Evolutionary conservation across 2,113 vertebrate species (phyloP).

Genomic region (Lathamus discolor): DNA sequence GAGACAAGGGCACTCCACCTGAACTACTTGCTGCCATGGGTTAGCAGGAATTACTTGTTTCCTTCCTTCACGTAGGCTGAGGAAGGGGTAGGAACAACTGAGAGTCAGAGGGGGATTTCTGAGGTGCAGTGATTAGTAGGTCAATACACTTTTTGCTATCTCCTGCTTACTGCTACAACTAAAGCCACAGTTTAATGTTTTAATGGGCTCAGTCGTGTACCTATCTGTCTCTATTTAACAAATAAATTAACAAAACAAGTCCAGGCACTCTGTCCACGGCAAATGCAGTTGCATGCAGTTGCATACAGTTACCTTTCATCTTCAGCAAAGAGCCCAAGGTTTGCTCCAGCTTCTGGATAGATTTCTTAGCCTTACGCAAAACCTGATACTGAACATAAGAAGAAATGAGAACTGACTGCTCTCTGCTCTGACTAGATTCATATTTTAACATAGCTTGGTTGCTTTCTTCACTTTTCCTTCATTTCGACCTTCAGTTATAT

Average conservation of each 20-base stretch:
- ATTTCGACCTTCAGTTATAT: neutral
- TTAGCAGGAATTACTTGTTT: neutral
- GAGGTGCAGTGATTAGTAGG: neutral
- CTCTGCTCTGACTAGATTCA: neutral
- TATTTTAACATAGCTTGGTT: neutral
- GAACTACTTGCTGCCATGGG: neutral
- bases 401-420: conserved; percentile 28
- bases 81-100: neutral
- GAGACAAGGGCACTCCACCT: neutral
- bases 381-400: conserved; percentile 82
- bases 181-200: neutral
- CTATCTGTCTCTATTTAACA: neutral
- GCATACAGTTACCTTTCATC: conserved; percentile 77
- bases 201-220: neutral
- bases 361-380: conserved; percentile 76
- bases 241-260: neutral
- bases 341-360: conserved; percentile 79
- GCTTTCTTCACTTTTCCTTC: neutral
- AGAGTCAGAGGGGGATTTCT: neutral
- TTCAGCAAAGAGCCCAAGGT: conserved; percentile 77
- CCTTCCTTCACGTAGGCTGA: neutral
- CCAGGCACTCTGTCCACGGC: neutral
- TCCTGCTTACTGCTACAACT: neutral
- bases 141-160: neutral
- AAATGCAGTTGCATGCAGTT: neutral